Percentiles rank a stretch among this genome's conserved stretches.
These are phyloP conservation scores for Sesamia inferens DNA, from an alignment of 2,888 invertebrate species.

Conservation along the genomic window DNA sequence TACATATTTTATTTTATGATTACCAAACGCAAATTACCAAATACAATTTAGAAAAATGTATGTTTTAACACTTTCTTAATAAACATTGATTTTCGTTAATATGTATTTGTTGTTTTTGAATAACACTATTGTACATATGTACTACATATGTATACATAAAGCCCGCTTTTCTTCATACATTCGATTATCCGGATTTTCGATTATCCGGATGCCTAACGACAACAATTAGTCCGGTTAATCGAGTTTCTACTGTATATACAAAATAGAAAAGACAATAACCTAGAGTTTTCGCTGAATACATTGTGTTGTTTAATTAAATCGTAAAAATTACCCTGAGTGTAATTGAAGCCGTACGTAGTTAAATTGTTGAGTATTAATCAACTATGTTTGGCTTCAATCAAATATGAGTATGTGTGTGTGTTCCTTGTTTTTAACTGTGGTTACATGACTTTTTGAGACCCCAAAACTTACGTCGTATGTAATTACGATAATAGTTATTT, in stretches of 20 bases:
- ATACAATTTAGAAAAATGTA: too few relatives aligned
- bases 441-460: neutral
- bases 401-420: neutral
- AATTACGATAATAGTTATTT: neutral
- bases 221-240: too few relatives aligned
- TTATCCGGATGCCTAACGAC: too few relatives aligned
- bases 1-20: too few relatives aligned
- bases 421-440: neutral
- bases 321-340: neutral
- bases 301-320: slow-evolving; percentile 13
- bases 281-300: neutral
- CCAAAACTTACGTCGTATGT: neutral
- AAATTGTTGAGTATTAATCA: neutral
- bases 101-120: too few relatives aligned
- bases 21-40: too few relatives aligned
- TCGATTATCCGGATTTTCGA: too few relatives aligned
- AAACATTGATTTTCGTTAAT: too few relatives aligned
- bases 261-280: neutral
- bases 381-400: neutral
- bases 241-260: neutral
- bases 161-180: too few relatives aligned
- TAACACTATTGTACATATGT: too few relatives aligned
- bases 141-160: too few relatives aligned
- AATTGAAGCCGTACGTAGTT: slow-evolving; percentile 3
- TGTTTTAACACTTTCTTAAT: too few relatives aligned